A percentile compares a stretch with the other conserved stretches of the same genome.
phyloP scores from a whole-genome alignment of 2,113 vertebrate genomes.

The Irena cyanogastra region DNA sequence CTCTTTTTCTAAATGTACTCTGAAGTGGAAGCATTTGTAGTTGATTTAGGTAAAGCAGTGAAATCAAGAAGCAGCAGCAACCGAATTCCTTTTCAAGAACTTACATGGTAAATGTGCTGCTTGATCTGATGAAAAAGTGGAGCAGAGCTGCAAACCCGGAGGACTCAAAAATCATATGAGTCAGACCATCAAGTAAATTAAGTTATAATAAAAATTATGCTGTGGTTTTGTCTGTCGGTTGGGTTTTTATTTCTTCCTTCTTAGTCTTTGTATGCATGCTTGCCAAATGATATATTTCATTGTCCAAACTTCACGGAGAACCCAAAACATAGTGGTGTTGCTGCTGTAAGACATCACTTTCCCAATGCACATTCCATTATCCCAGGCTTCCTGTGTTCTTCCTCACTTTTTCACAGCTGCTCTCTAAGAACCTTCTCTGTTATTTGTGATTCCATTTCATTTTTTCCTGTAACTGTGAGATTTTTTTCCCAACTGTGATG shows the following conservation, averaged over 20 bases:
- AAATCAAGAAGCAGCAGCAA: background rate
- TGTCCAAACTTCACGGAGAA: background rate
- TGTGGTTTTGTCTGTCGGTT: background rate
- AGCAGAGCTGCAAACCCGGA: background rate
- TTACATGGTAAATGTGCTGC: background rate
- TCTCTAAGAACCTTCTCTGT: background rate
- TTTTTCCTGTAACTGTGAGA: background rate
- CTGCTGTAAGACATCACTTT: background rate
- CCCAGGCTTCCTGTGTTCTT: background rate
- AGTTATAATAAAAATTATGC: conserved; percentile 2
- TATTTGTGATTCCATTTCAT: background rate
- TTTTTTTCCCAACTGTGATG: background rate
- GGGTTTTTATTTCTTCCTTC: background rate
- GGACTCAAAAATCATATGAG: background rate
- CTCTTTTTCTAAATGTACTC: accelerated
- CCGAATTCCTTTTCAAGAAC: background rate
- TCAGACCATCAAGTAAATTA: conserved; percentile 17
- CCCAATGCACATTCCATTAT: background rate
- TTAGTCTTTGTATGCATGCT: background rate
- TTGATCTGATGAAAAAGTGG: background rate
- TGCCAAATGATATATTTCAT: background rate
- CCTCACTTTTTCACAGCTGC: background rate
- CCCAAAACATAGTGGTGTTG: background rate
- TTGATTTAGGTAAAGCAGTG: background rate
- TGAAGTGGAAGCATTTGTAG: background rate